phyloP scores from a whole-genome alignment of 2,797 vertebrate genomes.

The Taenioides sp. region DNA sequence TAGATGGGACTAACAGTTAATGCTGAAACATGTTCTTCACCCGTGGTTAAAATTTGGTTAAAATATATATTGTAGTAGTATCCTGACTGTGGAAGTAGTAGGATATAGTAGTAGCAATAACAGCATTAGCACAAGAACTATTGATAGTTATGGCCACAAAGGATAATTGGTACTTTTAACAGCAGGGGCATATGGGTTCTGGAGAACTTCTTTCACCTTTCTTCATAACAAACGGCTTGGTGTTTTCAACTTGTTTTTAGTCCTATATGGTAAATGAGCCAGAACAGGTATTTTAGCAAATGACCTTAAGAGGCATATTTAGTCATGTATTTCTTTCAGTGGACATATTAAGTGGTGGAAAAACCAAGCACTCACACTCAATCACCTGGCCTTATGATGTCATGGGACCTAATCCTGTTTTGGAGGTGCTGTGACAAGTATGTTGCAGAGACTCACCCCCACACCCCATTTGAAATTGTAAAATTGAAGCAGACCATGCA shows the following conservation, averaged over 20 bases:
- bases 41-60: not conserved
- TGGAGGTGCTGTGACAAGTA: slow-evolving; percentile 54
- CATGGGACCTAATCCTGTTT: slow-evolving; percentile 57
- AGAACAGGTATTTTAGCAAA: slow-evolving; percentile 8
- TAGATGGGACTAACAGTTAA: not conserved
- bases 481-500: slow-evolving; percentile 67
- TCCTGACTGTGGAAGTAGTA: not conserved
- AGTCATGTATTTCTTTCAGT: slow-evolving; percentile 65
- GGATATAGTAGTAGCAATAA: not conserved
- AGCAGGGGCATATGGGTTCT: not conserved
- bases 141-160: not conserved
- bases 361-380: slow-evolving; percentile 72
- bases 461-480: slow-evolving; percentile 46
- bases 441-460: slow-evolving; percentile 49
- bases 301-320: slow-evolving; percentile 11
- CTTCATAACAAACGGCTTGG: not conserved
- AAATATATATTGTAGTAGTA: not conserved
- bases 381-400: slow-evolving; percentile 66
- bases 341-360: slow-evolving; percentile 65
- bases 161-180: not conserved
- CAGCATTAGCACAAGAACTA: not conserved
- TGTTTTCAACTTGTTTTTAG: slow-evolving; percentile 10
- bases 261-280: not conserved
- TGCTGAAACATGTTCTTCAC: not conserved
- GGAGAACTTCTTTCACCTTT: slow-evolving; percentile 6